A percentile compares a stretch with the other conserved stretches of the same genome.
phyloP scores from a whole-genome alignment of 2,888 invertebrate genomes.

The Invenusta paracnida region DNA sequence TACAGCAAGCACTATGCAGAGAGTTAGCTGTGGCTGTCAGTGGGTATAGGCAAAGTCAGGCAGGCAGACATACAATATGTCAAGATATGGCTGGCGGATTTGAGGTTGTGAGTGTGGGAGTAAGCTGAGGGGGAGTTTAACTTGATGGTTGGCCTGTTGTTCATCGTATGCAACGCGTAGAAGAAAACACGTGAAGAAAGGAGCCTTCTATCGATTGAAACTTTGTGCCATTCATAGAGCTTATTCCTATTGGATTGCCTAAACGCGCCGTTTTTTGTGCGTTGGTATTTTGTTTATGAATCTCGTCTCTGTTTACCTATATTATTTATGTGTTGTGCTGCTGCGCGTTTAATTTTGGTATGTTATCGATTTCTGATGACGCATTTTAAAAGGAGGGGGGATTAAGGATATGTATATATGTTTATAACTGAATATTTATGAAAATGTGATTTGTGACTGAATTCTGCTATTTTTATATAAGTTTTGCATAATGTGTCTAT shows the following conservation, averaged over 20 bases:
- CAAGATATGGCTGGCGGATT: too few species aligned
- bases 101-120: constrained; percentile 18
- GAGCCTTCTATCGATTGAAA: constrained; percentile 14
- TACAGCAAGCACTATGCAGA: not conserved
- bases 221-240: constrained; percentile 1
- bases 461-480: too few species aligned
- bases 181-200: not conserved
- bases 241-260: not conserved
- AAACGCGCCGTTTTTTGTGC: not conserved
- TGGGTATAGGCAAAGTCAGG: too few species aligned
- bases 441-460: too few species aligned
- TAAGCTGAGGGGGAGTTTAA: constrained; percentile 7
- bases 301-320: not conserved
- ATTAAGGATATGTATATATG: not conserved
- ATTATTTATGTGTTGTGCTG: constrained; percentile 16
- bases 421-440: too few species aligned
- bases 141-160: constrained; percentile 23
- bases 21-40: too few species aligned
- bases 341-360: not conserved
- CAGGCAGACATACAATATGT: too few species aligned
- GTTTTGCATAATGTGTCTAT: too few species aligned
- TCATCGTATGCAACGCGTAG: not conserved
- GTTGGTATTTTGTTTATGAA: not conserved
- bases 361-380: constrained; percentile 1
- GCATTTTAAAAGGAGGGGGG: not conserved